Evolutionary conservation across 2,113 vertebrate genomes (phyloP), one percentile per base, ranked within the genome.

Genomic region (Tricholaema leucomelas): DNA sequence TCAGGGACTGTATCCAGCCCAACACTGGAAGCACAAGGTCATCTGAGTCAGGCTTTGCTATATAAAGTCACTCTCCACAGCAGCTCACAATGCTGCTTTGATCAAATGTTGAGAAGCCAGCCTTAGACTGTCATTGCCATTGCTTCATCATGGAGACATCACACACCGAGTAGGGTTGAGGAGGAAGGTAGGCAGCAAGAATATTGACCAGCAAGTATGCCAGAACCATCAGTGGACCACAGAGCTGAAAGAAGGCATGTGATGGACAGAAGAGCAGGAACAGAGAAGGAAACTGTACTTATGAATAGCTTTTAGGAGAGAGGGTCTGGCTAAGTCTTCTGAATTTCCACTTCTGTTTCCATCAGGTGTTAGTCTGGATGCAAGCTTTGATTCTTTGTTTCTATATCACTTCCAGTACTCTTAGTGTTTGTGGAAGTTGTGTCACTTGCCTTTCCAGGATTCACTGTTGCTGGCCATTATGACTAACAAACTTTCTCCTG

Each of bases 151-250:
- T 3, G 23, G 17, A 85, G 67, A 61, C 2, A 17, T 9, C 1
- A 2, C 19, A n/a, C 6, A 27, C 6, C 58, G 78, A 84, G 10
- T 1, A 0, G 5, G 7, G 15, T 30, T 25, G 8, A 59, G 12
- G 30, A 44, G 11, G 33, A 76, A 64, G 44, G 21, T 69, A 1
- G 3, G 23, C 58, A 81, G 59, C 23, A 72, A 30, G 23, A 84
- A 60, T 24, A 17, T 40, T 78, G 35, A 74, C 6, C 35, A 24
- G 15, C 21, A n/a, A 79, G 13, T 44, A 82, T 19, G 18, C 21
- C 35, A 24, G 23, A 72, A 52, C 13, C 17, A 64, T 31, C 7
- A 0, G 6, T 11, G 20, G 30, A 58, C 25, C 25, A 56, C 33
- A 61, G 4, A 63, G 7, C 8, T 30, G 28, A 77, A 44, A 72